Conservation (phyloP, 53 echinoderm and acorn worm genomes). For the Crossaster papposus region DNA sequence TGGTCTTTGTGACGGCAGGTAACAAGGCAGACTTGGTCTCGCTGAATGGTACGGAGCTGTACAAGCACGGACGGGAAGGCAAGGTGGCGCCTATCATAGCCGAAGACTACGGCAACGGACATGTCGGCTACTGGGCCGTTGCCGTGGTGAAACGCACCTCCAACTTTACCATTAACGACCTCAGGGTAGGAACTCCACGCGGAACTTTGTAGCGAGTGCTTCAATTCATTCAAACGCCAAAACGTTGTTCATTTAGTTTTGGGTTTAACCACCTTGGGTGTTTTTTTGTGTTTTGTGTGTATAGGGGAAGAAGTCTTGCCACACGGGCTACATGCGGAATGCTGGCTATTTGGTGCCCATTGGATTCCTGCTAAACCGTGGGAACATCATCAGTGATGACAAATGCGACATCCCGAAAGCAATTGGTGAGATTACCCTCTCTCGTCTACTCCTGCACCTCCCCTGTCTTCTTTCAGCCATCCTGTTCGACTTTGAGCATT, state of each 20-base stretch:
- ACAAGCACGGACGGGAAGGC: conserved; percentile 64
- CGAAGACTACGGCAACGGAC: conserved; percentile 64
- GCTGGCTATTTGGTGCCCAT: conserved; percentile 70
- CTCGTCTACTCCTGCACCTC: too few relatives aligned
- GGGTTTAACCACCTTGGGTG: too few relatives aligned
- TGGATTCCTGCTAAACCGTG: conserved; percentile 48
- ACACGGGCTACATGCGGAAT: conserved; percentile 69
- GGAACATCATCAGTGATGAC: conserved; percentile 29
- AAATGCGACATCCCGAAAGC: conserved; percentile 48
- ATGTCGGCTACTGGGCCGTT: conserved; percentile 69
- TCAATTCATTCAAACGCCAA: not conserved
- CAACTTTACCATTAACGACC: conserved; percentile 60
- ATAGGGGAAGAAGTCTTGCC: conserved; percentile 69
- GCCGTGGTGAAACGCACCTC: conserved; percentile 65
- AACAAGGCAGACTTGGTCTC: conserved; percentile 78
- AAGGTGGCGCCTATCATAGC: conserved; percentile 70
- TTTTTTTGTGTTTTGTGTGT: not conserved
- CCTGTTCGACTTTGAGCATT: too few relatives aligned
- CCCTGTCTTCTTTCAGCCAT: too few relatives aligned
- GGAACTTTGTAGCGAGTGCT: too few relatives aligned
- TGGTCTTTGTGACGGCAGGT: conserved; percentile 16
- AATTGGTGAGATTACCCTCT: not conserved
- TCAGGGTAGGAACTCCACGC: conserved; percentile 22
- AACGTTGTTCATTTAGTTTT: not conserved
- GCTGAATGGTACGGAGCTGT: conserved; percentile 84